Evolutionary conservation across 2,888 invertebrate species (phyloP).

Genomic region (Diarsia rubi): DNA sequence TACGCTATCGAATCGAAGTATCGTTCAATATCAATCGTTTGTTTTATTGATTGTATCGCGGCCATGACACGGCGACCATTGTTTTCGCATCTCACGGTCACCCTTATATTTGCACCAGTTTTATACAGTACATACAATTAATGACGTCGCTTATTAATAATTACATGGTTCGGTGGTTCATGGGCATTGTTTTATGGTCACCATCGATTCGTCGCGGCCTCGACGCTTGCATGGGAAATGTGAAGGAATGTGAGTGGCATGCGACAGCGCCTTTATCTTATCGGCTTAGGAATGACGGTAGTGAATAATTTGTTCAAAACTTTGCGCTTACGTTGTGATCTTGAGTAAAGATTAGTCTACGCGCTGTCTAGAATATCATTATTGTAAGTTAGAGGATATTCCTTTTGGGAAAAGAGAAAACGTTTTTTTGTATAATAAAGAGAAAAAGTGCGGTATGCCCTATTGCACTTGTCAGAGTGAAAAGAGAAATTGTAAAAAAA

Average conservation of each 20-base stretch:
- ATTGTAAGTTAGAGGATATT: background rate
- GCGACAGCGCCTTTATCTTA: slow-evolving; percentile 39
- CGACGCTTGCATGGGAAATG: slow-evolving; percentile 44
- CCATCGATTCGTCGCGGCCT: slow-evolving; percentile 54
- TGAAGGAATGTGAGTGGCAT: slow-evolving; percentile 48
- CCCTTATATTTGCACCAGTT: slow-evolving; percentile 74
- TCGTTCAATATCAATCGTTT: slow-evolving; percentile 64
- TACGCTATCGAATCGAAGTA: slow-evolving; percentile 62
- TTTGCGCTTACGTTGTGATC: slow-evolving; percentile 14
- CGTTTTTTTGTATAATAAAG: background rate
- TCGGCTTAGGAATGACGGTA: slow-evolving; percentile 11
- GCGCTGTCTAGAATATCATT: background rate
- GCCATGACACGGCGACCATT: slow-evolving; percentile 83
- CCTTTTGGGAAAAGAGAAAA: too few relatives aligned
- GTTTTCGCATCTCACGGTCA: slow-evolving; percentile 84
- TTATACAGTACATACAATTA: slow-evolving; percentile 67
- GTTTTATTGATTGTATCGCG: slow-evolving; percentile 68
- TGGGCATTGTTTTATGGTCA: slow-evolving; percentile 60
- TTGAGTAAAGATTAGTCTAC: slow-evolving; percentile 8
- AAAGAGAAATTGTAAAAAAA: background rate
- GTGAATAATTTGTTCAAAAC: slow-evolving; percentile 21
- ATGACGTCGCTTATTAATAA: slow-evolving; percentile 65
- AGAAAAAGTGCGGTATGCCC: background rate
- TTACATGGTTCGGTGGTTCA: slow-evolving; percentile 57
- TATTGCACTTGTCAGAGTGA: background rate